phyloP scores from a whole-genome alignment of 1,140 invertebrate species.

The Lucilia cuprina region DNA sequence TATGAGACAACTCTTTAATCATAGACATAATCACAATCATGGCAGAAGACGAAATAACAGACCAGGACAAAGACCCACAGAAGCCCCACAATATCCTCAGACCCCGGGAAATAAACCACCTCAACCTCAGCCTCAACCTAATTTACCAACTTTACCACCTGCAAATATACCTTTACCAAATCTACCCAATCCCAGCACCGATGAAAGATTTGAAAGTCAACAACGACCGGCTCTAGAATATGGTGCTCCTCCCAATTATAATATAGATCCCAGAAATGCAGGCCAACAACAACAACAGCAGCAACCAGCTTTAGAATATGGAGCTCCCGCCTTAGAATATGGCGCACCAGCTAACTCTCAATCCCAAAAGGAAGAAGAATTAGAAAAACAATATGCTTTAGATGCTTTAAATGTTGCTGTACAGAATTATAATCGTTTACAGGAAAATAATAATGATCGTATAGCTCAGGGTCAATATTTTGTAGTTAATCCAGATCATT shows the following conservation, averaged over 20 bases:
- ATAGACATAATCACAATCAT: neutral
- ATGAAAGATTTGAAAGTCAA: constrained; percentile 29
- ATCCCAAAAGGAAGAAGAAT: constrained; percentile 37
- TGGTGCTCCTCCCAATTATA: neutral
- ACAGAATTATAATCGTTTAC: constrained; percentile 33
- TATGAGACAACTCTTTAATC: neutral
- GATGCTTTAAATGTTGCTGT: constrained; percentile 36
- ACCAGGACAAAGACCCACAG: neutral
- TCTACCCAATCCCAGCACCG: constrained; percentile 10
- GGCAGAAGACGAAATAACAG: neutral
- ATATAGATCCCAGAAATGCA: neutral
- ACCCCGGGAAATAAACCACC: neutral
- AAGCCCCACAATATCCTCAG: no score
- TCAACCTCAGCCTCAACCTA: neutral
- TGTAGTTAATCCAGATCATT: constrained; percentile 51
- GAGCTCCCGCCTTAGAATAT: constrained; percentile 48
- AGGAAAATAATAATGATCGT: neutral
- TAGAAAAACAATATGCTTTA: constrained; percentile 12
- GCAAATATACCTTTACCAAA: neutral
- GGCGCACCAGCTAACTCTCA: neutral
- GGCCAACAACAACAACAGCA: neutral
- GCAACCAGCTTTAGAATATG: constrained; percentile 43
- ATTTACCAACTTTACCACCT: neutral
- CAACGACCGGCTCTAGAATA: constrained; percentile 27
- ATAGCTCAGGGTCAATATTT: constrained; percentile 52